phyloP scores from a whole-genome alignment of 2,113 vertebrate species.

The Romanogobio albipinnatus region DNA sequence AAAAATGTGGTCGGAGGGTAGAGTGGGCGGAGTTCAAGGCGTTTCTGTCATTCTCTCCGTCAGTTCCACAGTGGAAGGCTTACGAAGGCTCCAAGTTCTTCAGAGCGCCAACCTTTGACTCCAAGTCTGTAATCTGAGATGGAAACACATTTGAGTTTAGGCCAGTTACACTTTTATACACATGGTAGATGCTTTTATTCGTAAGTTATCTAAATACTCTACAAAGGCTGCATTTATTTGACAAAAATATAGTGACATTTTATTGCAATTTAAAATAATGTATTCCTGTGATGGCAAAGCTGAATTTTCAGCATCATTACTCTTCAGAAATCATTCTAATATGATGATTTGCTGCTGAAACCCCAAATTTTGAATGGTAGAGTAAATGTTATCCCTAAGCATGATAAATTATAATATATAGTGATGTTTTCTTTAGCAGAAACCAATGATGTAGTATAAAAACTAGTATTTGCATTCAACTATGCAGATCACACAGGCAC shows the following conservation, averaged over 20 bases:
- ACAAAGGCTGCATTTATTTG: not conserved
- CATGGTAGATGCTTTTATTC: not conserved
- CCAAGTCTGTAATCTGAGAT: constrained; percentile 82
- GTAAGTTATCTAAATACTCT: not conserved
- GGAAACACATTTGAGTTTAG: not conserved
- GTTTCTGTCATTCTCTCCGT: constrained; percentile 60
- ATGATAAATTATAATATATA: no score
- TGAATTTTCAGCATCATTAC: no score
- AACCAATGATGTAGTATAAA: not conserved
- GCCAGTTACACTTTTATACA: not conserved
- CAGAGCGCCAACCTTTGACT: constrained; percentile 89
- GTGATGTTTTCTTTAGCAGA: no score
- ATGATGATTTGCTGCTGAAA: no score
- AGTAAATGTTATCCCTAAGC: no score
- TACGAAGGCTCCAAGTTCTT: constrained; percentile 86
- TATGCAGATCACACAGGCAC: not conserved
- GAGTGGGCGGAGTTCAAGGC: constrained; percentile 59
- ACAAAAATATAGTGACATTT: no score
- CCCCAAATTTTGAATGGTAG: not conserved
- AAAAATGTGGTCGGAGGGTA: constrained; percentile 59
- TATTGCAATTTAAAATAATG: no score
- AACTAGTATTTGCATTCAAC: not conserved
- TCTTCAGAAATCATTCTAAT: no score
- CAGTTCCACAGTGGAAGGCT: constrained; percentile 60
- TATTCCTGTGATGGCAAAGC: no score